Base-by-base conservation (phyloP, 2,113 vertebrate species). In the Dasypus novemcinctus region DNA sequence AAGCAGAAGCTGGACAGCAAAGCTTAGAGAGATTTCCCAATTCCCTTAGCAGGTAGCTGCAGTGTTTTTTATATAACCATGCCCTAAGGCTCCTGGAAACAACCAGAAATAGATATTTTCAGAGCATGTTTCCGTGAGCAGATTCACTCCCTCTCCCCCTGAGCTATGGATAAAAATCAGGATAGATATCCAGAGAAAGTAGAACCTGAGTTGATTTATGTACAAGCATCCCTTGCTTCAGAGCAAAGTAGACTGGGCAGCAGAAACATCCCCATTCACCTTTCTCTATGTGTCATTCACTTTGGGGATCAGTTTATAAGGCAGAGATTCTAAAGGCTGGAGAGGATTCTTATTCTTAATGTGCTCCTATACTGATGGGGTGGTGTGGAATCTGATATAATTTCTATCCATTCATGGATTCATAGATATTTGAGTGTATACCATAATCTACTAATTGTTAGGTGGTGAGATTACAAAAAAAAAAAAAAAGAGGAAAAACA, bases 31-130 rank as follows among this genome's bases (percentile, higher is more conserved):
- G 85, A 64, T 59, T 87, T 95, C 81, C 61, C 13, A 0, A 93
- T 68, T 69, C 66, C 29, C 29, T 64, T 29, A 59, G 88, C 41
- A 41, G 84, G 82, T 49, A 71, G 76, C 69, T 63, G 36, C 43
- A 20, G 69, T 49, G 61, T 63, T 94, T 81, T 84, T 95, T 94
- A 89, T 89, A 80, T 92, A 96, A 83, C 85, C 31, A 3, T 78
- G 82, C 64, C 95, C 86, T 25, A 87, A 91, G 82, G 20, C 95
- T 97, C 90, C 90, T 96, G 68, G 83, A 63, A 78, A 88, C 68
- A 88, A 36, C 68, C 83, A 43, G 86, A 96, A 97, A 95, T 94
- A 94, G 88, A 41, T 49, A 5, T 7, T 14, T 46, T 8, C 13
- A 7, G 61, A 87, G 69, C 94, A 25, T 59, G 54, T 80, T 63